phyloP scores from a whole-genome alignment of 2,113 vertebrate genomes.

The Serinus canaria region DNA sequence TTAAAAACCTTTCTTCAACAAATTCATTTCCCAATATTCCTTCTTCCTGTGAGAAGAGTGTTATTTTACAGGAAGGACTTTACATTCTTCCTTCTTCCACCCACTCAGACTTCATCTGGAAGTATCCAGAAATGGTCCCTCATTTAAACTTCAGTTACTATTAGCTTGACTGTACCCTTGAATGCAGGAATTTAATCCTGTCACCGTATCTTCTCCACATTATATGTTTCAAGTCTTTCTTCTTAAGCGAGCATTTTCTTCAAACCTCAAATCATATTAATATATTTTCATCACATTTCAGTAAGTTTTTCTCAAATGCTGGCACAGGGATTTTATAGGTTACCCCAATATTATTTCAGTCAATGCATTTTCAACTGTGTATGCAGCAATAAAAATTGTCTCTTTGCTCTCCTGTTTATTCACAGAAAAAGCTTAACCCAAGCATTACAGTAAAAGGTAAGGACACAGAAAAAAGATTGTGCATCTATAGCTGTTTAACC shows the following conservation, averaged over 20 bases:
- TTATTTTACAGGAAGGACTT: neutral
- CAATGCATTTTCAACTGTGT: neutral
- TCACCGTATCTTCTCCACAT: neutral
- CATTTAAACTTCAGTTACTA: neutral
- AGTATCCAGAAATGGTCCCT: neutral
- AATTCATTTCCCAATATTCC: neutral
- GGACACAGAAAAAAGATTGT: neutral
- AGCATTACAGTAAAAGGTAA: neutral
- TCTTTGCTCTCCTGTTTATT: neutral
- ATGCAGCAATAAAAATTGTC: neutral
- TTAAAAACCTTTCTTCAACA: neutral
- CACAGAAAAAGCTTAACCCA: neutral
- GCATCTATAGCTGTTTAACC: neutral
- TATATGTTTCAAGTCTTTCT: neutral
- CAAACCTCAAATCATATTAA: neutral
- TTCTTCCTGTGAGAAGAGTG: neutral
- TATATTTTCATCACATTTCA: neutral
- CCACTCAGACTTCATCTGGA: neutral
- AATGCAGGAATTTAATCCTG: neutral
- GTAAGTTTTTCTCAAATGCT: neutral
- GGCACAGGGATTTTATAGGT: neutral
- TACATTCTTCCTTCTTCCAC: neutral
- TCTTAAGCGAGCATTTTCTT: neutral
- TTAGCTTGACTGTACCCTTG: neutral
- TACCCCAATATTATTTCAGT: neutral